These are phyloP conservation scores for Pseudomyrmex flavicornis DNA, from an alignment of 1,140 invertebrate genomes.

Conservation along the genomic window DNA sequence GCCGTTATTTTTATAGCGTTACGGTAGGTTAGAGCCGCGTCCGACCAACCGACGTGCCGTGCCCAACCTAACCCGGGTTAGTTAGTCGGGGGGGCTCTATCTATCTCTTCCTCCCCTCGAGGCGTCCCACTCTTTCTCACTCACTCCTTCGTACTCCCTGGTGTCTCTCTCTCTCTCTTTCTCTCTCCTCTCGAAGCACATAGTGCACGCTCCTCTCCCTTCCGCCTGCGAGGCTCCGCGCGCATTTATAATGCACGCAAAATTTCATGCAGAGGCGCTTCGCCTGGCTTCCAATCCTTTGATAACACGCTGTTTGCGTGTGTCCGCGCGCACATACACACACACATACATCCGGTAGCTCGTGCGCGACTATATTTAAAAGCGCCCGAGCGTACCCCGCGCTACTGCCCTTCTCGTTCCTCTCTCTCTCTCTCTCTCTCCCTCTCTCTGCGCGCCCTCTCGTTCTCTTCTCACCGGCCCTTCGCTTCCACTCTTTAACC, in stretches of 20 bases:
- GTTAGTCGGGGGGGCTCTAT: slow-evolving; percentile 68
- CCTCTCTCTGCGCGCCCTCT: slow-evolving; percentile 17
- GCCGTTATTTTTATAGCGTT: slow-evolving; percentile 84
- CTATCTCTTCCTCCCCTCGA: slow-evolving; percentile 59
- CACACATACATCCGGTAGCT: slow-evolving; percentile 10
- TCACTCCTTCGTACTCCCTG: not conserved
- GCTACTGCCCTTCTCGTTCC: slow-evolving; percentile 32
- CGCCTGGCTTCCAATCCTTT: slow-evolving; percentile 78
- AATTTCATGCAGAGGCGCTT: slow-evolving; percentile 82
- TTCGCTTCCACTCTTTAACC: slow-evolving; percentile 58
- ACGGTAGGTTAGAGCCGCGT: slow-evolving; percentile 82
- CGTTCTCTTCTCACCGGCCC: slow-evolving; percentile 40
- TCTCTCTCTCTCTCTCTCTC: slow-evolving; percentile 20
- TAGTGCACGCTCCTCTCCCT: slow-evolving; percentile 50
- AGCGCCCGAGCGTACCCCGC: slow-evolving; percentile 67
- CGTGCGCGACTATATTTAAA: slow-evolving; percentile 77
- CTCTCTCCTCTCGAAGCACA: slow-evolving; percentile 23
- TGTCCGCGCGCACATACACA: slow-evolving; percentile 54
- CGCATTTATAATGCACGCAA: slow-evolving; percentile 83
- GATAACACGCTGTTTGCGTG: slow-evolving; percentile 75
- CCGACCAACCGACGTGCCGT: slow-evolving; percentile 77
- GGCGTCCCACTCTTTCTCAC: not conserved
- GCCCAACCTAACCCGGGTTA: slow-evolving; percentile 74
- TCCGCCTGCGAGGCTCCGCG: slow-evolving; percentile 68
- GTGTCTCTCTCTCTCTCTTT: slow-evolving; percentile 10